Evolutionary conservation across 2,113 vertebrate genomes (phyloP).

Genomic region (Callocephalon fimbriatum): DNA sequence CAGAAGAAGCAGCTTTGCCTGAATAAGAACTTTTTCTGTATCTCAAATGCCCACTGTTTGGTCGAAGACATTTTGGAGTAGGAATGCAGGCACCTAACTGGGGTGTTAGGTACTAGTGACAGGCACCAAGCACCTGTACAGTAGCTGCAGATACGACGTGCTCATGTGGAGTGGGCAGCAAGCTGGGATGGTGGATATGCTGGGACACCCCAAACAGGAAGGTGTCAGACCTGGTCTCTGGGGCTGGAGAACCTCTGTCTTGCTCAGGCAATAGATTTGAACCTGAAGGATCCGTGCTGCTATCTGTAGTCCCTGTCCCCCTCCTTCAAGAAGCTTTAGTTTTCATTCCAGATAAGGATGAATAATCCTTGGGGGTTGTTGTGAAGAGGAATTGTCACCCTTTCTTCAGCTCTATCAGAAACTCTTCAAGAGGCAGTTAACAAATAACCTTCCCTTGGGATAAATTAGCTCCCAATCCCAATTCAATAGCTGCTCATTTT

Average conservation of each 20-base stretch:
- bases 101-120: background rate
- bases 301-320: background rate
- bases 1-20: background rate
- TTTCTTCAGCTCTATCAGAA: background rate
- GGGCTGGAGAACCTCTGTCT: background rate
- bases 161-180: background rate
- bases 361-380: background rate
- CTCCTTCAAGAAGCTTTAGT: background rate
- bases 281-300: background rate
- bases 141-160: background rate
- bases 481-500: background rate
- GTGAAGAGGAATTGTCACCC: background rate
- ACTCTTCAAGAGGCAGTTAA: background rate
- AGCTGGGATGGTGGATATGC: background rate
- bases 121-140: background rate
- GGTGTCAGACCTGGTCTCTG: background rate
- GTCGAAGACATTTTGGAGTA: background rate
- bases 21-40: background rate
- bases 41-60: background rate
- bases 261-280: background rate
- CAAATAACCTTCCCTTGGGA: background rate
- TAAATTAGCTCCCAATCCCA: constrained; percentile 4
- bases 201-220: background rate
- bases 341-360: background rate
- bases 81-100: background rate